Evolutionary conservation across 2,888 invertebrate genomes (phyloP).

Genomic region (Meta bourneti): DNA sequence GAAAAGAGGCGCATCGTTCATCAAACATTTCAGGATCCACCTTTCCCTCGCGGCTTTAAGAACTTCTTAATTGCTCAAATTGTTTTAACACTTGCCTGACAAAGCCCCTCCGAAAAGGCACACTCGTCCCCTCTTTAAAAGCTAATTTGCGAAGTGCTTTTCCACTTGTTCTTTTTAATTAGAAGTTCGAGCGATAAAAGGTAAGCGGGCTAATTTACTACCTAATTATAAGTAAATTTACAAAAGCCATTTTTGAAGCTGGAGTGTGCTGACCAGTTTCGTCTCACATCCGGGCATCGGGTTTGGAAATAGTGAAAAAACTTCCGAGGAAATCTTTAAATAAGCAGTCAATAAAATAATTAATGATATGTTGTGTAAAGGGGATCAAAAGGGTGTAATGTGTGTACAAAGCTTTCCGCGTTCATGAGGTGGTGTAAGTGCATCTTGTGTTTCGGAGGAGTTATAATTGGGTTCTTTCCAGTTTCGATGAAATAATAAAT

Average conservation of each 20-base stretch:
- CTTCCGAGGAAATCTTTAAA: slow-evolving; percentile 3
- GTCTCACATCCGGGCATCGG: not conserved
- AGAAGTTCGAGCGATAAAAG: slow-evolving; percentile 35
- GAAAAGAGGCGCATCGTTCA: not conserved
- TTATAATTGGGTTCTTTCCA: too few species aligned
- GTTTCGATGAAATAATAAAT: too few species aligned
- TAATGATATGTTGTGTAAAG: too few species aligned
- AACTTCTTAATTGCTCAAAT: slow-evolving; percentile 51
- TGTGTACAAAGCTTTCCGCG: too few species aligned
- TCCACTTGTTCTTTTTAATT: slow-evolving; percentile 49
- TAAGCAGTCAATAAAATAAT: not conserved
- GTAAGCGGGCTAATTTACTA: slow-evolving; percentile 32
- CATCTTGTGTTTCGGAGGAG: too few species aligned
- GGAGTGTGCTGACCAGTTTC: not conserved
- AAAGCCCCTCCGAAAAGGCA: slow-evolving; percentile 17
- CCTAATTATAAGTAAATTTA: slow-evolving; percentile 48
- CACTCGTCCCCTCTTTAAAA: slow-evolving; percentile 33
- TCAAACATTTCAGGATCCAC: slow-evolving; percentile 17
- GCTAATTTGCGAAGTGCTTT: slow-evolving; percentile 35
- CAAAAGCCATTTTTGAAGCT: slow-evolving; percentile 25
- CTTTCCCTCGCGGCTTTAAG: slow-evolving; percentile 24
- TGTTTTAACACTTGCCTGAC: slow-evolving; percentile 49
- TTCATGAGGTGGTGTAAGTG: too few species aligned
- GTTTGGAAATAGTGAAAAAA: not conserved
- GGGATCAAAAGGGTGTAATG: too few species aligned